A percentile compares a stretch with the other conserved stretches of the same genome.
Evolutionary conservation across 1,140 invertebrate genomes (phyloP).

Genomic region (Adoxophyes honmai): DNA sequence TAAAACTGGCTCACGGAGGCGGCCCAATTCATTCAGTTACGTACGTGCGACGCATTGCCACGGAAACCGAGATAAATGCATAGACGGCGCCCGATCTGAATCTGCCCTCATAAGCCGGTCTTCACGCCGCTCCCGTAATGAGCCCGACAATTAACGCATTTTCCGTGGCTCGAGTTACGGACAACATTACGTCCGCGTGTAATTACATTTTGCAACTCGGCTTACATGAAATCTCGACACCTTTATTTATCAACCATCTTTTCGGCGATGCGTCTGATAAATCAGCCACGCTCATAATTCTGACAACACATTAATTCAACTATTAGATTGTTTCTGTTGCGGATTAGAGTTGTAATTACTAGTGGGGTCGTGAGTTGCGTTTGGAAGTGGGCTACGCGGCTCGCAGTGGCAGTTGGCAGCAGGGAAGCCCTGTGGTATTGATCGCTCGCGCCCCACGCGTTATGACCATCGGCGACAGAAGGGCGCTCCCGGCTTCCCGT

Average conservation of each 20-base stretch:
- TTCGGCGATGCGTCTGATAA: background rate
- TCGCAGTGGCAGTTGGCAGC: conserved; percentile 19
- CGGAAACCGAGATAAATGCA: conserved; percentile 15
- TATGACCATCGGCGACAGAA: conserved; percentile 62
- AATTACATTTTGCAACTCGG: conserved; percentile 9
- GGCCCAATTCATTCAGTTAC: conserved; percentile 30
- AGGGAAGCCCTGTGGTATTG: conserved; percentile 65
- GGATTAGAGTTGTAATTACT: conserved; percentile 24
- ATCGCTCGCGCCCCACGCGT: conserved; percentile 57
- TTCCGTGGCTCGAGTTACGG: background rate
- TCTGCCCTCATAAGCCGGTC: background rate
- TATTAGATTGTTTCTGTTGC: conserved; percentile 15
- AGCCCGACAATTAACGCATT: conserved; percentile 8
- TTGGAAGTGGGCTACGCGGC: conserved; percentile 37
- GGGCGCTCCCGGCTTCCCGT: conserved; percentile 49
- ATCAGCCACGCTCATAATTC: background rate
- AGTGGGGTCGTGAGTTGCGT: conserved; percentile 29
- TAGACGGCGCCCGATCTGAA: background rate
- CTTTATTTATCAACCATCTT: conserved; percentile 3
- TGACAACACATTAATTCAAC: background rate
- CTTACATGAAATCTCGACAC: background rate
- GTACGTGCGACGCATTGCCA: conserved; percentile 19
- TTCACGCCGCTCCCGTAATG: conserved; percentile 2
- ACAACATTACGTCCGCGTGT: background rate
- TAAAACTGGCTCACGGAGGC: conserved; percentile 24